Evolutionary conservation across 1,140 invertebrate species (phyloP).

Genomic region (Rhagoletis pomonella): DNA sequence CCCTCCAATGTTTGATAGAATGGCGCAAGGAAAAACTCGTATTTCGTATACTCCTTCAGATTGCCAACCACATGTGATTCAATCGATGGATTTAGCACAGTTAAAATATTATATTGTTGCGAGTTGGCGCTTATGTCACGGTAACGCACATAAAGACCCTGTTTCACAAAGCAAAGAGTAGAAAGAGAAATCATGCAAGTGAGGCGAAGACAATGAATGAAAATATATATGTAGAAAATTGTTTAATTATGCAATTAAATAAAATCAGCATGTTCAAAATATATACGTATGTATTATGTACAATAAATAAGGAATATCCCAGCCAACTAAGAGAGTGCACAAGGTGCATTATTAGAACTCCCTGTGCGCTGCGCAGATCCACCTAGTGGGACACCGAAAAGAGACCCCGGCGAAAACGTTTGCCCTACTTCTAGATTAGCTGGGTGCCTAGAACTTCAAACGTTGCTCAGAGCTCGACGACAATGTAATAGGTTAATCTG

Average conservation of each 20-base stretch:
- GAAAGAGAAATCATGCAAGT: background rate
- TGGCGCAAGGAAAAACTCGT: constrained; percentile 92
- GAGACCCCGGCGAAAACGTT: too few species aligned
- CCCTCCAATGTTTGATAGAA: constrained; percentile 90
- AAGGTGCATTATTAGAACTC: too few species aligned
- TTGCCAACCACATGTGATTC: constrained; percentile 82
- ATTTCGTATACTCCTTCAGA: constrained; percentile 88
- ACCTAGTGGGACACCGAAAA: too few species aligned
- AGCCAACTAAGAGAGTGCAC: too few species aligned
- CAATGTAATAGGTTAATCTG: too few species aligned
- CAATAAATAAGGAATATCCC: too few species aligned
- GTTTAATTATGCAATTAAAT: constrained; percentile 23
- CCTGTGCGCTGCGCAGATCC: too few species aligned
- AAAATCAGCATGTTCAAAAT: background rate
- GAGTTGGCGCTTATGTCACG: constrained; percentile 82
- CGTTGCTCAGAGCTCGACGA: too few species aligned
- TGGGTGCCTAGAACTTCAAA: too few species aligned
- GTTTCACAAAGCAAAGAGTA: background rate
- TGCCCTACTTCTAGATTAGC: too few species aligned
- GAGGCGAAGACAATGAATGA: background rate
- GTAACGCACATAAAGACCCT: constrained; percentile 96
- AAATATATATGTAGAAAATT: constrained; percentile 4
- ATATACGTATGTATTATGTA: background rate
- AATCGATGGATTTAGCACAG: constrained; percentile 80
- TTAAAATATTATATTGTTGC: constrained; percentile 82